phyloP scores from a whole-genome alignment of 2,888 invertebrate species.

The Hydrotaea cyrtoneurina region DNA sequence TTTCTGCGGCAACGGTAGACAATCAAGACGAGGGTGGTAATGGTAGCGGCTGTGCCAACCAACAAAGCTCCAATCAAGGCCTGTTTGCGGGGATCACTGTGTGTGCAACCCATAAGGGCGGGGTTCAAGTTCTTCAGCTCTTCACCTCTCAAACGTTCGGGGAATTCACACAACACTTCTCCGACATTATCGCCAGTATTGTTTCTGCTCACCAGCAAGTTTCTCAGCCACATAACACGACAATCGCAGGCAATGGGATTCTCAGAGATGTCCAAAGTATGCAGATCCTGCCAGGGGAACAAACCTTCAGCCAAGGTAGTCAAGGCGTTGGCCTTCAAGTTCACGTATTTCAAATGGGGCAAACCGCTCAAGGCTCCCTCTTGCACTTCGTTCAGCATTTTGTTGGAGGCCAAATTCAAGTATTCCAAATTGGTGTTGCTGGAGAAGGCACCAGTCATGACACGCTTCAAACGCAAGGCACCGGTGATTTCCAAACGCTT shows the following conservation, averaged over 20 bases:
- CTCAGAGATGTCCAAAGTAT: constrained; percentile 89
- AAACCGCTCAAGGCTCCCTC: constrained; percentile 91
- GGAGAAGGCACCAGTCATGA: constrained; percentile 90
- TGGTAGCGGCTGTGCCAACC: constrained; percentile 87
- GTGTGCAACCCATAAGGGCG: constrained; percentile 90
- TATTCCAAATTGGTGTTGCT: constrained; percentile 91
- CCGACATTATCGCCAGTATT: constrained; percentile 77
- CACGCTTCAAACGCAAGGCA: constrained; percentile 86
- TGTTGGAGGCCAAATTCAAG: constrained; percentile 89
- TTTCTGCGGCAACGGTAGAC: constrained; percentile 90
- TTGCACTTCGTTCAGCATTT: constrained; percentile 87
- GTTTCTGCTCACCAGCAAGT: constrained; percentile 82
- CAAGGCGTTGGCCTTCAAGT: constrained; percentile 90
- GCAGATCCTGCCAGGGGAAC: constrained; percentile 89
- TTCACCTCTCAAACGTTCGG: constrained; percentile 88
- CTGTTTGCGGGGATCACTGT: constrained; percentile 90
- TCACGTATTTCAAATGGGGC: constrained; percentile 89
- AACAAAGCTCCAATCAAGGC: constrained; percentile 90
- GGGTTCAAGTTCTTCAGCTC: constrained; percentile 86
- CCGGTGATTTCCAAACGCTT: constrained; percentile 90
- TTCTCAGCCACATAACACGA: constrained; percentile 89
- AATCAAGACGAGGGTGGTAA: constrained; percentile 87
- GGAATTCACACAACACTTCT: constrained; percentile 87
- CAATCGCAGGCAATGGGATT: constrained; percentile 92
- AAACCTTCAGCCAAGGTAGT: constrained; percentile 88